Evolutionary conservation across 2,113 vertebrate species (phyloP).

Genomic region (Enhydra lutris): DNA sequence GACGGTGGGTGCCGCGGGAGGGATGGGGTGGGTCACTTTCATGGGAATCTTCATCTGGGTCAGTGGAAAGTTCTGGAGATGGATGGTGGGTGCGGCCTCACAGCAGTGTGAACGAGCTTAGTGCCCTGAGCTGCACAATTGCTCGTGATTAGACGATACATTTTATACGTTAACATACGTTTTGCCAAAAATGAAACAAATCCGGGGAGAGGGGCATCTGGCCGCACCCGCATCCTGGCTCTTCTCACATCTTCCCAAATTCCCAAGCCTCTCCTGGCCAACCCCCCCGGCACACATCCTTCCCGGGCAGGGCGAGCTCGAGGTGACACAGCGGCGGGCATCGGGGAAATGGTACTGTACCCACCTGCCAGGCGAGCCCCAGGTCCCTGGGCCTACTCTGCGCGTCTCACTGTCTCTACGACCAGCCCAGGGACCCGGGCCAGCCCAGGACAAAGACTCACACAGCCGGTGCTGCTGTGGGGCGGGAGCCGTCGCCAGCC

Average conservation of each 20-base stretch:
- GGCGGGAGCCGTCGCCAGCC: not conserved
- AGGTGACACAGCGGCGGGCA: too few relatives aligned
- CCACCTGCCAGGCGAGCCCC: fast-evolving
- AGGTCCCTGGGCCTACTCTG: not conserved
- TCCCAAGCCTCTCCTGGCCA: not conserved
- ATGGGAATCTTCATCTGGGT: not conserved
- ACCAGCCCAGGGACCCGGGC: not conserved
- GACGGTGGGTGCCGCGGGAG: too few relatives aligned
- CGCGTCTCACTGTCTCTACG: fast-evolving
- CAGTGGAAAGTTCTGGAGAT: not conserved
- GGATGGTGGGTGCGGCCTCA: not conserved
- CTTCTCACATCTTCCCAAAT: not conserved
- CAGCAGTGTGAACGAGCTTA: not conserved
- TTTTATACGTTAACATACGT: too few relatives aligned
- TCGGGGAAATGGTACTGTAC: fast-evolving
- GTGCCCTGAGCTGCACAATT: fast-evolving
- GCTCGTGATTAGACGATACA: not conserved
- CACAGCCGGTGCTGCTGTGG: not conserved
- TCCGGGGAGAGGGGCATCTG: not conserved
- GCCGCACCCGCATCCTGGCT: too few relatives aligned
- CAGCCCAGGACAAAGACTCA: too few relatives aligned
- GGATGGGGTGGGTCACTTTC: too few relatives aligned
- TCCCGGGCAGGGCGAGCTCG: not conserved
- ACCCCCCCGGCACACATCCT: fast-evolving
- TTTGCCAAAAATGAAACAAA: not conserved